Base-by-base conservation (phyloP, 2,797 vertebrate genomes). In the Lagocephalus sceleratus region DNA sequence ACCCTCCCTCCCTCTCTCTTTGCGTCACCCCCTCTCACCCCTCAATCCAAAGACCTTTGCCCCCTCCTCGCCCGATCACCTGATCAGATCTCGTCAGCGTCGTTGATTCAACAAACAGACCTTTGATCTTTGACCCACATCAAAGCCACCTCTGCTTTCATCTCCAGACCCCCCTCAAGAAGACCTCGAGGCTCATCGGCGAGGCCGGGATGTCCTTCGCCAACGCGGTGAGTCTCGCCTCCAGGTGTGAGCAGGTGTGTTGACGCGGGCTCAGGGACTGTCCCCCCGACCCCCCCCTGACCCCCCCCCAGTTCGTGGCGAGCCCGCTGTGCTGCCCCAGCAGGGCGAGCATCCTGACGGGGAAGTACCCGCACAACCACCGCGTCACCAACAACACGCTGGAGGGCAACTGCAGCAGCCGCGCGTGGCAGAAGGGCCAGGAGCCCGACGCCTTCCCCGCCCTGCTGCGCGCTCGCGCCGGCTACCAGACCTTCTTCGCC, bases 251-350 rank as follows among this genome's bases (percentile, higher is more conserved):
- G n/a, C n/a, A n/a, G n/a, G n/a, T n/a, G n/a, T n/a, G n/a, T n/a
- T n/a, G n/a, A n/a, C n/a, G n/a, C n/a, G n/a, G n/a, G n/a, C n/a
- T n/a, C n/a, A n/a, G n/a, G n/a, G n/a, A n/a, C n/a, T n/a, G n/a
- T n/a, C n/a, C n/a, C n/a, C n/a, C n/a, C n/a, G n/a, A n/a, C n/a
- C n/a, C n/a, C n/a, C n/a, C n/a, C n/a, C n/a, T n/a, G n/a, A n/a
- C n/a, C 25, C 2, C 11, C 20, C 5, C 49, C 19, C 62, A 97
- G 97, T 97, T 94, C 1, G 96, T 99, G 19, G 94, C 94, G 76
- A 98, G 95, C 74, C 94, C 97, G 0, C 90, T 99, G 47, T 99
- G 97, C 86, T 99, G 97, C 73, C 97, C 97, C 6, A 99, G 96
- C 70, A 89, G 97, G 56, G 95, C 96, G 59, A 98, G 95, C 68